Evolutionary conservation across 1,140 invertebrate species (phyloP).

Genomic region (Colletes gigas): DNA sequence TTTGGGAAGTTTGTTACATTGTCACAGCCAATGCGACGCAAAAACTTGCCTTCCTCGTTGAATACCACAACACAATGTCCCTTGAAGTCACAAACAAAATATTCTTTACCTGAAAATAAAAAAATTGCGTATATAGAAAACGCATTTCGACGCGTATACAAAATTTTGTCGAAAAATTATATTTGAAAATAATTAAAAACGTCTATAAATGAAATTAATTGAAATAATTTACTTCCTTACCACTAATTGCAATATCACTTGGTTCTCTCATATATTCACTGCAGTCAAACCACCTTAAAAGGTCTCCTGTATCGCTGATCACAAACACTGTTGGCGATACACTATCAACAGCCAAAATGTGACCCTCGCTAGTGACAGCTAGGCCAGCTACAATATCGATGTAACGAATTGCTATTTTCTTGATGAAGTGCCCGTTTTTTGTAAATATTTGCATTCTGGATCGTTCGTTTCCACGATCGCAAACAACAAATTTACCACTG

Average conservation of each 20-base stretch:
- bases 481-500: conserved; percentile 95
- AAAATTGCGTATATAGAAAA: not conserved
- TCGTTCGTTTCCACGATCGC: conserved; percentile 97
- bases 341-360: conserved; percentile 98
- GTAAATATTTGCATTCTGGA: conserved; percentile 98
- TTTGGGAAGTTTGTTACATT: conserved; percentile 98
- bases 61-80: conserved; percentile 98
- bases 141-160: too few relatives aligned
- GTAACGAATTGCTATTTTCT: conserved; percentile 96
- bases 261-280: conserved; percentile 98
- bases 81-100: conserved; percentile 99
- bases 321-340: conserved; percentile 98
- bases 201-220: too few relatives aligned
- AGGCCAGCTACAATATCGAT: conserved; percentile 99
- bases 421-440: conserved; percentile 92
- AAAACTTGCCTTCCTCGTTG: conserved; percentile 93
- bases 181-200: too few relatives aligned
- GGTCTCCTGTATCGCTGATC: conserved; percentile 93
- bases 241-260: conserved; percentile 96
- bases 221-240: conserved; percentile 78
- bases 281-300: conserved; percentile 97
- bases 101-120: conserved; percentile 90
- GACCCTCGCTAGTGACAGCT: conserved; percentile 93
- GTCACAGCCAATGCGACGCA: conserved; percentile 96
- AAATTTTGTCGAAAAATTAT: too few relatives aligned